These are phyloP conservation scores for Psittacus erithacus DNA, from an alignment of 2,113 vertebrate genomes.

Conservation along the genomic window DNA sequence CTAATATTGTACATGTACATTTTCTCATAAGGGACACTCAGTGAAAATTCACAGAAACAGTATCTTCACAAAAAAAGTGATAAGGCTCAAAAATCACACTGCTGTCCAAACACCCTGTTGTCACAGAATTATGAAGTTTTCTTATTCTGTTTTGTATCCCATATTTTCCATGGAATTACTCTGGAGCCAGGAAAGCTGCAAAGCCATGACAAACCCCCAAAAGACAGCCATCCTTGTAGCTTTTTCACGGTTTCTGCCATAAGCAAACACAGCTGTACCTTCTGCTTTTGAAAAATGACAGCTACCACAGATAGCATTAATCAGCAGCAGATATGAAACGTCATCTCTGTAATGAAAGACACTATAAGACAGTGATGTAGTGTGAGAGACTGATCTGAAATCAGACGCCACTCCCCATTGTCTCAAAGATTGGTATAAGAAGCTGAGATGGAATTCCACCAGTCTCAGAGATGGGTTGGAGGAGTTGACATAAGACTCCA, in stretches of 20 bases:
- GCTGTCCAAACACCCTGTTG: background rate
- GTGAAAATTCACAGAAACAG: background rate
- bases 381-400: background rate
- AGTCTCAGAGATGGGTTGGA: background rate
- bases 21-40: background rate
- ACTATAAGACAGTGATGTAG: background rate
- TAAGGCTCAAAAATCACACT: background rate
- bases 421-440: background rate
- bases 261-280: background rate
- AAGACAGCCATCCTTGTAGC: background rate
- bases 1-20: background rate
- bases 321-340: background rate
- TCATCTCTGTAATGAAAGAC: background rate
- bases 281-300: background rate
- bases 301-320: background rate
- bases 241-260: background rate
- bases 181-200: background rate
- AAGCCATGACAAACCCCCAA: background rate
- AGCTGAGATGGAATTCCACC: background rate
- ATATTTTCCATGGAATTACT: slow-evolving; percentile 12
- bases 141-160: background rate
- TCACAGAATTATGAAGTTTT: background rate
- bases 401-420: background rate
- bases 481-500: background rate
- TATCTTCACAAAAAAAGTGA: background rate